A percentile compares a stretch with the other conserved stretches of the same genome.
These are phyloP conservation scores for Poecilobothrus nobilitatus DNA, from an alignment of 2,888 invertebrate species.

Conservation along the genomic window DNA sequence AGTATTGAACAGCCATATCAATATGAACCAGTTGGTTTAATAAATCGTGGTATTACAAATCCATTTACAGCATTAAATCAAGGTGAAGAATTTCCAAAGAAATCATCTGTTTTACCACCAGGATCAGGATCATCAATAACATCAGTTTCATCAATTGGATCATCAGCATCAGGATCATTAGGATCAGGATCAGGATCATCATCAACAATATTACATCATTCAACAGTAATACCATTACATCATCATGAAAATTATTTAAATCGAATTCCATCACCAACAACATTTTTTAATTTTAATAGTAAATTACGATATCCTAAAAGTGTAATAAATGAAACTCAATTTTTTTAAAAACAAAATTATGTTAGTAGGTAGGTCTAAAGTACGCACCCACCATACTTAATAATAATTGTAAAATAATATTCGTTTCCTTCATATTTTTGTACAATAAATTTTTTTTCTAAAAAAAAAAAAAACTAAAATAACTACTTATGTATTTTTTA, in stretches of 20 bases:
- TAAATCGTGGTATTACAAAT: slow-evolving; percentile 33
- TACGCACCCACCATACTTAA: too few species aligned
- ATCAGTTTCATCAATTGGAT: not conserved
- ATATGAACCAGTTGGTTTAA: slow-evolving; percentile 31
- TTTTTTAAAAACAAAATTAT: not conserved
- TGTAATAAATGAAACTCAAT: not conserved
- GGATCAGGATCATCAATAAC: not conserved
- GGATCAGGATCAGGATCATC: too few species aligned
- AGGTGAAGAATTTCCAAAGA: slow-evolving; percentile 34
- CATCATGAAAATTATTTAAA: not conserved
- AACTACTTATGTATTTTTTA: too few species aligned
- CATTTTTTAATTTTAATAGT: not conserved
- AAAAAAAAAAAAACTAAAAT: too few species aligned
- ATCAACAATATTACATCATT: too few species aligned
- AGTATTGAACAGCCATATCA: slow-evolving; percentile 33
- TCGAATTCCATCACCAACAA: not conserved
- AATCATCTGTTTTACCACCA: not conserved
- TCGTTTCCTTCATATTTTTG: too few species aligned
- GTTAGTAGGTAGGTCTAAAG: too few species aligned
- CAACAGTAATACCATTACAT: not conserved
- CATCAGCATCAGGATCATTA: not conserved
- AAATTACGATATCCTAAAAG: not conserved
- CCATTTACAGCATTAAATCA: slow-evolving; percentile 40
- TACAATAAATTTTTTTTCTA: too few species aligned
- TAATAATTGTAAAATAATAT: too few species aligned